Evolutionary conservation across 2,113 vertebrate species (phyloP).

Genomic region (Miniopterus natalensis): DNA sequence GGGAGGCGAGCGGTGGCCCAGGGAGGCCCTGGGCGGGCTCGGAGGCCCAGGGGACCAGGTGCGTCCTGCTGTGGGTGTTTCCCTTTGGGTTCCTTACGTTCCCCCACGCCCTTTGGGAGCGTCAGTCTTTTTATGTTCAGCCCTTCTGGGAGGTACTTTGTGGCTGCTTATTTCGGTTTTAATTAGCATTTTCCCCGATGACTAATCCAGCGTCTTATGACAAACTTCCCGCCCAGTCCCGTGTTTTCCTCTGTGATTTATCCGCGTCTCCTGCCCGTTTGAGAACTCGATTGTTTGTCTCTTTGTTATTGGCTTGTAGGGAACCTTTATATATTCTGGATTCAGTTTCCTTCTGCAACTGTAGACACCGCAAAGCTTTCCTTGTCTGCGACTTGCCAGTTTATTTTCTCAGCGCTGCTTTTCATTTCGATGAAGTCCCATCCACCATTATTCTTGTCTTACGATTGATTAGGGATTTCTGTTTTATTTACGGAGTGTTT

Average conservation of each 20-base stretch:
- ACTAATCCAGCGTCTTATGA: background rate
- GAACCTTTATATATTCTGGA: background rate
- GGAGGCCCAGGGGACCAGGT: too few species aligned
- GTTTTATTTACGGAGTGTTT: background rate
- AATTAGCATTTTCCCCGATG: background rate
- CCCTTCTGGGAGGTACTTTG: background rate
- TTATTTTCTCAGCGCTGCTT: background rate
- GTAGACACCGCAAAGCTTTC: background rate
- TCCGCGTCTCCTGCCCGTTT: background rate
- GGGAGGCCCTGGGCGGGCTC: too few species aligned
- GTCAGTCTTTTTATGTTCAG: background rate
- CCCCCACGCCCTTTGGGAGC: background rate
- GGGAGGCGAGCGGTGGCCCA: too few species aligned
- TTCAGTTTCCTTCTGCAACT: background rate
- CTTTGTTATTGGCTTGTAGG: background rate
- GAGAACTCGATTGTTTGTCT: background rate
- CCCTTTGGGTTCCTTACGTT: background rate
- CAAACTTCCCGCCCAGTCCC: background rate
- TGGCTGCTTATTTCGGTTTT: background rate
- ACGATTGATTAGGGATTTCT: background rate
- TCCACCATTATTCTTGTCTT: background rate
- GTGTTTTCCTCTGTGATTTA: background rate
- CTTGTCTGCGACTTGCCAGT: background rate
- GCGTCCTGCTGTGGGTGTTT: too few species aligned
- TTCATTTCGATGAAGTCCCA: background rate